Base-by-base conservation (phyloP, 2,113 vertebrate species). In the Narcine bancroftii region DNA sequence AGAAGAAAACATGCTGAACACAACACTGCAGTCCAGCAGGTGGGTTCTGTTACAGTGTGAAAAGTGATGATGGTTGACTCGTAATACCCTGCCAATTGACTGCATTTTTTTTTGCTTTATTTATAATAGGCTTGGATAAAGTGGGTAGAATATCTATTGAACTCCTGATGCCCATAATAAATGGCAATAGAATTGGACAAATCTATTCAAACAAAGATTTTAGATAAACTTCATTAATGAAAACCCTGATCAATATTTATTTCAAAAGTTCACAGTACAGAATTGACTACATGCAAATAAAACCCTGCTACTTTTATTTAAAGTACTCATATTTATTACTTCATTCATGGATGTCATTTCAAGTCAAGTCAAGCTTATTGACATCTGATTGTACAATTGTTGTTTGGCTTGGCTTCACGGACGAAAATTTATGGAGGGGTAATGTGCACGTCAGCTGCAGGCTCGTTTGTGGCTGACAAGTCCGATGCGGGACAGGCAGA, bases 251-350 rank as follows among this genome's bases (percentile, higher is more conserved):
- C 85, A 89, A 56, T 56, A 65, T n/a, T 65, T 11, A 89, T 65
- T n/a, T 65, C 60, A 65, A 66, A 65, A 36, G 85, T 19, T 89
- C n/a, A 42, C 36, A 66, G 10, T 89, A 89, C 85, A 65, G 65
- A 56, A 60, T 89, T 89, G 39, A 89, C 85, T 89, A 65, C 60
- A 89, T 89, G n/a, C 85, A 89, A 89, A 89, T 89, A 1, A 66
- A 89, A 89, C 56, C 36, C 85, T 36, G 39, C 9, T 89, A 60
- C 85, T 89, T 89, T 65, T 89, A 60, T 89, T 89, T 89, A 89
- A 89, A 89, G 56, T 89, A 89, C 85, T 65, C 65, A 66, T 6
- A 39, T 89, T n/a, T 26, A 65, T 56, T 89, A n/a, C n/a, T n/a
- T n/a, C n/a, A n/a, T n/a, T n/a, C n/a, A n/a, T n/a, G n/a, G n/a